Conservation (phyloP, 2,888 invertebrate species). For the Eilema caniola region DNA sequence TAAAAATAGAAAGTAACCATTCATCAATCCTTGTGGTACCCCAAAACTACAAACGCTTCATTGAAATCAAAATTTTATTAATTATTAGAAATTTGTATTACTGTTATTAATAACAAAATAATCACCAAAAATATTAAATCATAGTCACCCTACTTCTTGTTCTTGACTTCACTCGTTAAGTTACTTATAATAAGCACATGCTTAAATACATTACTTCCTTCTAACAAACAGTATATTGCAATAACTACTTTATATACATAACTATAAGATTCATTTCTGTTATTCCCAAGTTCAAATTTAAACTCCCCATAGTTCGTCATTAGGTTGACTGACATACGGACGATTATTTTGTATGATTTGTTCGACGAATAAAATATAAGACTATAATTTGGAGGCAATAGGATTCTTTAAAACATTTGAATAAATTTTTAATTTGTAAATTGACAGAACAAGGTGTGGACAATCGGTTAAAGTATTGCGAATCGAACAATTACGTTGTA, state of each 20-base stretch:
- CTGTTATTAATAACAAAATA: neutral
- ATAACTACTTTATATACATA: conserved; percentile 50
- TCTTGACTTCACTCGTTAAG: conserved; percentile 65
- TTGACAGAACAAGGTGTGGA: neutral
- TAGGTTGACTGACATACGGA: conserved; percentile 36
- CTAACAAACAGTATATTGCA: conserved; percentile 48
- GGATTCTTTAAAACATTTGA: neutral
- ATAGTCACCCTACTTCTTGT: conserved; percentile 60
- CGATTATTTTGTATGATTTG: conserved; percentile 24
- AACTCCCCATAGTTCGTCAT: conserved; percentile 35
- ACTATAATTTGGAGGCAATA: conserved; percentile 10
- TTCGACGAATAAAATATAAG: conserved; percentile 23
- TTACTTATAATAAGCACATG: conserved; percentile 74
- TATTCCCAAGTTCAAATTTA: conserved; percentile 9
- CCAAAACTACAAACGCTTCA: neutral
- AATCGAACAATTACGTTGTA: conserved; percentile 13
- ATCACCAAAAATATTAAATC: conserved; percentile 6
- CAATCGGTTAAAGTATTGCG: conserved; percentile 9
- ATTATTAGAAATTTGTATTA: neutral
- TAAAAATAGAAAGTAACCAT: neutral
- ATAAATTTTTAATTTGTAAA: neutral
- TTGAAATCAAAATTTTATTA: neutral
- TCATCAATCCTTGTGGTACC: neutral
- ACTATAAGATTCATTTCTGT: conserved; percentile 54
- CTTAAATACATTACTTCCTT: conserved; percentile 75